These are phyloP conservation scores for Zaprionus taronus DNA, from an alignment of 1,140 invertebrate genomes.

Conservation along the genomic window DNA sequence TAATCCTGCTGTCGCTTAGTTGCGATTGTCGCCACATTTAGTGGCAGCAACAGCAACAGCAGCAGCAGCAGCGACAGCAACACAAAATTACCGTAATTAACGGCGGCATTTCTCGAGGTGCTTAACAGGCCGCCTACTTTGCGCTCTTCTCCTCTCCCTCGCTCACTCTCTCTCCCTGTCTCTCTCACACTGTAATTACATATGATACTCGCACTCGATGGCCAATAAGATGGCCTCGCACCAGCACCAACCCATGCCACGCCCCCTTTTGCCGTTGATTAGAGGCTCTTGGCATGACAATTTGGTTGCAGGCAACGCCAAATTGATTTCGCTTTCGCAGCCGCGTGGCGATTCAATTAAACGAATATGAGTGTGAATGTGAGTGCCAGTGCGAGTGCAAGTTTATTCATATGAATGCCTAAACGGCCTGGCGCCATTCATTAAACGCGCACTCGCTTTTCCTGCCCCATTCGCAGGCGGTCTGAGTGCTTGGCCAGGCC, in stretches of 20 bases:
- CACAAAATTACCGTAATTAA: conserved; percentile 73
- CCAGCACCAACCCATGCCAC: conserved; percentile 29
- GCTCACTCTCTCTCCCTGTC: background rate
- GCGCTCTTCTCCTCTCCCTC: background rate
- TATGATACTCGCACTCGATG: conserved; percentile 20
- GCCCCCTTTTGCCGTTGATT: conserved; percentile 29
- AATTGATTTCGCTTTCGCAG: conserved; percentile 61
- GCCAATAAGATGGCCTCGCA: conserved; percentile 54
- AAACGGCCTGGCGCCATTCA: conserved; percentile 41
- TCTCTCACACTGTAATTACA: conserved; percentile 24
- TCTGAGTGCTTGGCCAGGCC: conserved; percentile 24
- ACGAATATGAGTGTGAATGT: conserved; percentile 7
- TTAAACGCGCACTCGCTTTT: conserved; percentile 38
- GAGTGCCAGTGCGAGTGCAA: conserved; percentile 20
- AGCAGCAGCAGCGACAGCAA: conserved; percentile 14
- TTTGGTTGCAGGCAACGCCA: conserved; percentile 64
- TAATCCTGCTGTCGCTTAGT: conserved; percentile 54
- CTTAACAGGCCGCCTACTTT: conserved; percentile 54
- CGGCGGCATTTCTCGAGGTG: conserved; percentile 61
- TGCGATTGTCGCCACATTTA: conserved; percentile 65
- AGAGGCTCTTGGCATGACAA: conserved; percentile 52
- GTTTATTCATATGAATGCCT: conserved; percentile 5
- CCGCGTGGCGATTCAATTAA: conserved; percentile 1
- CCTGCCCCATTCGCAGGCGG: conserved; percentile 14
- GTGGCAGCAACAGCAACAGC: conserved; percentile 31